A percentile compares a stretch with the other conserved stretches of the same genome.
Conservation (phyloP, 2,113 vertebrate species). For the Riparia riparia region DNA sequence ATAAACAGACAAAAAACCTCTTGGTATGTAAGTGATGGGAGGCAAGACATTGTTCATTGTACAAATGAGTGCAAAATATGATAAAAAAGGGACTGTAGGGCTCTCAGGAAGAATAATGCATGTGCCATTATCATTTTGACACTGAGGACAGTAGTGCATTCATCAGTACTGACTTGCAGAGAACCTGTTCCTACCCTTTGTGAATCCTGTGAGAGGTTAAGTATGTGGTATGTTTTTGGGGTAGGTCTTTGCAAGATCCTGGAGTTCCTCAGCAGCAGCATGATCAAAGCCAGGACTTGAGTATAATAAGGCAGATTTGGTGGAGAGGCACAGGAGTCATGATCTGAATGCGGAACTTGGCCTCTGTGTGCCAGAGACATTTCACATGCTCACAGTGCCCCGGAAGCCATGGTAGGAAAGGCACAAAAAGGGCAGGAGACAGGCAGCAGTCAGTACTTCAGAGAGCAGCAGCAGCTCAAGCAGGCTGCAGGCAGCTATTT, state of each 20-base stretch:
- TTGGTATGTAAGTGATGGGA: conserved; percentile 45
- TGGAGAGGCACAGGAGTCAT: background rate
- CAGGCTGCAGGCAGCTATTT: background rate
- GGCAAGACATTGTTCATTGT: conserved; percentile 40
- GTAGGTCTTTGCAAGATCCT: background rate
- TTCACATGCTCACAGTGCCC: background rate
- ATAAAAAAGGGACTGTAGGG: conserved; percentile 14
- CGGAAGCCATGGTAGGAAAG: background rate
- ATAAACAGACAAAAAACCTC: conserved; percentile 64
- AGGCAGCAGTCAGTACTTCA: background rate
- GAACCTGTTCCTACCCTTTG: background rate
- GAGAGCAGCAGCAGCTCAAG: background rate
- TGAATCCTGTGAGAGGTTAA: background rate
- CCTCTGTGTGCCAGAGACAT: background rate
- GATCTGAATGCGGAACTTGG: background rate
- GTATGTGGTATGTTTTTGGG: accelerated
- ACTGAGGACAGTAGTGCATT: background rate
- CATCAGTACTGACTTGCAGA: background rate
- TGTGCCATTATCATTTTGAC: background rate
- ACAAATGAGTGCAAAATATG: conserved; percentile 46
- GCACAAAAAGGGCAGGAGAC: background rate
- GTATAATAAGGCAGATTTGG: background rate
- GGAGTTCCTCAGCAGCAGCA: background rate
- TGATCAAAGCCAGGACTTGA: background rate
- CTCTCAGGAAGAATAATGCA: conserved; percentile 39